Percentiles rank a stretch among this genome's conserved stretches.
phyloP scores from a whole-genome alignment of 2,113 vertebrate genomes.

The Glaucidium brasilianum region DNA sequence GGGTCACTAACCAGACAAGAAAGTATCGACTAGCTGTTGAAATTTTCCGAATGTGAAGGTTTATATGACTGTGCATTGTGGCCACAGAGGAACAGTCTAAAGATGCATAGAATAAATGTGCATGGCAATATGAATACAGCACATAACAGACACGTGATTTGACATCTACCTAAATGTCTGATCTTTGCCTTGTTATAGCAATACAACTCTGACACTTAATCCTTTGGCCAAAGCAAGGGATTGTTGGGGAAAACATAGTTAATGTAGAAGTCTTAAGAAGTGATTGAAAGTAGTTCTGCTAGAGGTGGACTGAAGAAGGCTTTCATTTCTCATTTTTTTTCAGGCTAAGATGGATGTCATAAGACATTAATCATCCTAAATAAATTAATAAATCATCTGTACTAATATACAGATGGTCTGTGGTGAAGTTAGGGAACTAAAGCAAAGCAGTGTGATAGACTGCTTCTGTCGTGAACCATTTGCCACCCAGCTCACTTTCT shows the following conservation, averaged over 20 bases:
- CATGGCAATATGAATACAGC: accelerated
- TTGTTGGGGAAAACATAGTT: not conserved
- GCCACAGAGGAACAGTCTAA: not conserved
- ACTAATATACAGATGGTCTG: not conserved
- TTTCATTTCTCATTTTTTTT: not conserved
- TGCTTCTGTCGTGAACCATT: not conserved
- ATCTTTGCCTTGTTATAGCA: not conserved
- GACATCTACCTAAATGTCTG: not conserved
- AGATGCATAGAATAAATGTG: not conserved
- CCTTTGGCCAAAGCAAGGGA: not conserved
- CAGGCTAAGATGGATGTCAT: not conserved
- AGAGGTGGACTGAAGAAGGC: not conserved
- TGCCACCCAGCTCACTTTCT: not conserved
- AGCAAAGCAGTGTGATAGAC: not conserved
- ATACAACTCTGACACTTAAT: not conserved
- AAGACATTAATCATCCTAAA: not conserved
- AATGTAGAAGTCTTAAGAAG: not conserved
- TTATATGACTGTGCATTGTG: not conserved
- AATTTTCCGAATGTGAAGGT: constrained; percentile 3
- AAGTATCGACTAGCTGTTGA: not conserved
- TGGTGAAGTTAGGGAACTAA: not conserved
- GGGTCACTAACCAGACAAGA: not conserved
- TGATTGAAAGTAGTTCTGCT: not conserved
- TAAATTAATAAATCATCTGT: not conserved
- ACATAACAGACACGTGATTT: not conserved